These are phyloP conservation scores for Liodrosophila aerea DNA, from an alignment of 2,888 invertebrate genomes.

Conservation along the genomic window DNA sequence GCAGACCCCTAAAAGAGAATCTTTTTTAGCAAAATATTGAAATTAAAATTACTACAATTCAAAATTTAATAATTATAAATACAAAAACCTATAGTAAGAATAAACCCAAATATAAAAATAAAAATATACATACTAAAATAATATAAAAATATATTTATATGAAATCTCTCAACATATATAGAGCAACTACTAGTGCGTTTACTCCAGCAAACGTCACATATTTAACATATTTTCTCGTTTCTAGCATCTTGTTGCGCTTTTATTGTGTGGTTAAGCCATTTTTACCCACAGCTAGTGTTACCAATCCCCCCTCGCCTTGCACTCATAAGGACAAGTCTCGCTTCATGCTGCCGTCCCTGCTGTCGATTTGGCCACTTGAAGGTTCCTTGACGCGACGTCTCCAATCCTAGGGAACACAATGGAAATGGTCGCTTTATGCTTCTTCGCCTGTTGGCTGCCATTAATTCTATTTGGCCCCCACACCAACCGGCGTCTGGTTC, in stretches of 20 bases:
- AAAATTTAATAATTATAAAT: too few relatives aligned
- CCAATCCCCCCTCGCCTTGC: not conserved
- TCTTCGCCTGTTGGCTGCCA: slow-evolving; percentile 46
- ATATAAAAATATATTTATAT: too few relatives aligned
- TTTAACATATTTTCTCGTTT: slow-evolving; percentile 46
- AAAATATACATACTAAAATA: too few relatives aligned
- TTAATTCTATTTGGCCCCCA: slow-evolving; percentile 58
- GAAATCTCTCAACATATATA: too few relatives aligned
- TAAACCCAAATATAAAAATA: too few relatives aligned
- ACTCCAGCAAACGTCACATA: not conserved
- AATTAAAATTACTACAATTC: too few relatives aligned
- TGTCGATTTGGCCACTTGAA: slow-evolving; percentile 47
- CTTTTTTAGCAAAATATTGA: too few relatives aligned
- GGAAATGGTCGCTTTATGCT: slow-evolving; percentile 58
- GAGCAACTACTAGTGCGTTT: slow-evolving; percentile 13
- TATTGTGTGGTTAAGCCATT: slow-evolving; percentile 59
- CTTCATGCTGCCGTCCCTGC: not conserved
- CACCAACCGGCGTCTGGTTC: slow-evolving; percentile 34
- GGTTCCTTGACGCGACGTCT: slow-evolving; percentile 70
- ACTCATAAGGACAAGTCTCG: too few relatives aligned
- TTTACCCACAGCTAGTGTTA: slow-evolving; percentile 14
- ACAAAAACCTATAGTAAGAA: too few relatives aligned
- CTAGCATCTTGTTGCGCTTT: slow-evolving; percentile 70
- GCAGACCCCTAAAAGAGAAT: too few relatives aligned
- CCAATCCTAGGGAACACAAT: slow-evolving; percentile 37